Evolutionary conservation across 2,113 vertebrate species (phyloP).

Genomic region (Labeo catla): DNA sequence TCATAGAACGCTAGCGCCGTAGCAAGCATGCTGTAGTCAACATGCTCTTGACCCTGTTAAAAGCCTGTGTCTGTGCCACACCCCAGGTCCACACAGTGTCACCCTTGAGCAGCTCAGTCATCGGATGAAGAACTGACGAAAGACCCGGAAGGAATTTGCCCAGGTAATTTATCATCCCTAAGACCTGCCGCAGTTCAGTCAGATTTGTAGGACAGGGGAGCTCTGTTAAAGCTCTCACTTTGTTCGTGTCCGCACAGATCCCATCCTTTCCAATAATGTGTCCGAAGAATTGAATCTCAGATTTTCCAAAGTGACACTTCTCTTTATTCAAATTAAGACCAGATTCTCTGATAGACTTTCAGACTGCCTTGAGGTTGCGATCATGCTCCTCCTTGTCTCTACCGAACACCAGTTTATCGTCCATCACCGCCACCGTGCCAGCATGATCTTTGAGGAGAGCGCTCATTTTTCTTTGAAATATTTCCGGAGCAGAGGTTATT

Average conservation of each 20-base stretch:
- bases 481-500: slow-evolving; percentile 43
- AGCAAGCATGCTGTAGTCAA: slow-evolving; percentile 18
- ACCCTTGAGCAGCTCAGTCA: slow-evolving; percentile 29
- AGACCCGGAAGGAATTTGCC: slow-evolving; percentile 21
- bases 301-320: slow-evolving; percentile 46
- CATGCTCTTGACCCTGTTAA: slow-evolving; percentile 34
- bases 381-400: slow-evolving; percentile 35
- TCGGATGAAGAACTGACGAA: slow-evolving; percentile 15
- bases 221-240: slow-evolving; percentile 38
- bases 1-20: slow-evolving; percentile 21
- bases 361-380: slow-evolving; percentile 19
- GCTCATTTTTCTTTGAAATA: slow-evolving; percentile 50
- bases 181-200: not conserved
- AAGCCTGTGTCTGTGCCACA: slow-evolving; percentile 12
- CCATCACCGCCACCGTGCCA: slow-evolving; percentile 33
- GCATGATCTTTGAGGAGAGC: slow-evolving; percentile 1
- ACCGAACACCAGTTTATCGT: slow-evolving; percentile 51
- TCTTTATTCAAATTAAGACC: slow-evolving; percentile 51
- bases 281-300: slow-evolving; percentile 46
- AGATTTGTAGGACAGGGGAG: slow-evolving; percentile 19
- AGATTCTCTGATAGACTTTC: slow-evolving; percentile 37
- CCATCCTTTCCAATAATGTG: slow-evolving; percentile 45
- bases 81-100: slow-evolving; percentile 28
- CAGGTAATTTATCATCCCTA: slow-evolving; percentile 42
- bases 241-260: slow-evolving; percentile 27